Conservation (phyloP, 2,797 vertebrate species). For the Erethizon dorsatum region DNA sequence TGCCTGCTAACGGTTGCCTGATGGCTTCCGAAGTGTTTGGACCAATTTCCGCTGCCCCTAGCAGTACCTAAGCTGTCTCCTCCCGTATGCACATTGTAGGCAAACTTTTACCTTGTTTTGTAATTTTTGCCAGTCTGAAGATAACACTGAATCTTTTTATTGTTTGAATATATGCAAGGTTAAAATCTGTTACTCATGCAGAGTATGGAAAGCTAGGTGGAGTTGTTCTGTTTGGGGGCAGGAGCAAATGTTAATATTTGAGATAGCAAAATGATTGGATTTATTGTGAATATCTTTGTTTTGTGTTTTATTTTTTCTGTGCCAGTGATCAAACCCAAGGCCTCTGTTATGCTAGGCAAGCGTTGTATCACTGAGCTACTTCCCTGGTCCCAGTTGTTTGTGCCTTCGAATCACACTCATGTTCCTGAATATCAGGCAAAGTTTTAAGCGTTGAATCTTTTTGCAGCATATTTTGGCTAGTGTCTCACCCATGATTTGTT, state of each 20-base stretch:
- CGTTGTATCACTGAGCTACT: not conserved
- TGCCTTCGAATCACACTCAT: not conserved
- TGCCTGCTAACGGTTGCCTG: not conserved
- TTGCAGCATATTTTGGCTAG: not conserved
- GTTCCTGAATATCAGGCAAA: not conserved
- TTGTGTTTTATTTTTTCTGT: not conserved
- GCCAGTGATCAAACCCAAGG: not conserved
- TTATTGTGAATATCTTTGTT: not conserved
- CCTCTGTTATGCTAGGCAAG: not conserved
- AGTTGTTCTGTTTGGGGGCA: not conserved
- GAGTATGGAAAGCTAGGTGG: not conserved
- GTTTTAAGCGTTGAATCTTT: conserved; percentile 48
- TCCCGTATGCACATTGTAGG: fast-evolving
- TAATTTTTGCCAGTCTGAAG: not conserved
- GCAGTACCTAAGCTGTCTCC: not conserved
- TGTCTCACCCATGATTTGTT: not conserved
- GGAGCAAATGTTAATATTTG: not conserved
- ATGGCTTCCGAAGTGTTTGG: not conserved
- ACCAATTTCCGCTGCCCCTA: not conserved
- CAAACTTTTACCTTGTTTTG: not conserved
- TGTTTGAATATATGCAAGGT: not conserved
- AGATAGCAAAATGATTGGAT: not conserved
- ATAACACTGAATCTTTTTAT: not conserved
- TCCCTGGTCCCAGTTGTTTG: not conserved
- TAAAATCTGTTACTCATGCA: not conserved